A percentile compares a stretch with the other conserved stretches of the same genome.
These are phyloP conservation scores for Clarias platycephalus DNA, from an alignment of 2,797 vertebrate genomes.

Conservation along the genomic window DNA sequence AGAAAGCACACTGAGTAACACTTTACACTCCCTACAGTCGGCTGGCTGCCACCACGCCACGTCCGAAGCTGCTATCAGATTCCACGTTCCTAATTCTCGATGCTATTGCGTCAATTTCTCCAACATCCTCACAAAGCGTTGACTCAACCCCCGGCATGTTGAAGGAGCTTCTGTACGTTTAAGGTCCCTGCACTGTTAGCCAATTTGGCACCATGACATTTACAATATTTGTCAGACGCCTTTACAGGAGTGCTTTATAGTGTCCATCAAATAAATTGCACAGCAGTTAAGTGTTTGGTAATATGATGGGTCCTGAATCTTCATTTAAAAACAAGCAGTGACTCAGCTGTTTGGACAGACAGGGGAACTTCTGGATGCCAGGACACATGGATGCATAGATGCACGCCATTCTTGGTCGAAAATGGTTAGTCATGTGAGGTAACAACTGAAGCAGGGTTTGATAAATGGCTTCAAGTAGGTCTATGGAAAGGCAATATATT, in stretches of 20 bases:
- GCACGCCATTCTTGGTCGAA: background rate
- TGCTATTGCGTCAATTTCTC: slow-evolving; percentile 7
- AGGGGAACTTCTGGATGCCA: background rate
- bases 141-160: background rate
- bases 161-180: background rate
- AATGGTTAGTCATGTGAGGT: background rate
- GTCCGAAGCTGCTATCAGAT: background rate
- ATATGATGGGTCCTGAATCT: background rate
- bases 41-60: background rate
- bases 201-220: background rate
- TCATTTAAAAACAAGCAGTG: background rate
- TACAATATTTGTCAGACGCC: background rate
- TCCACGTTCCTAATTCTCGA: background rate
- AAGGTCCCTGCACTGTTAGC: background rate
- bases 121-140: background rate
- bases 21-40: background rate
- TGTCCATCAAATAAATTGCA: background rate
- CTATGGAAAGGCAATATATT: too few species aligned
- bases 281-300: background rate
- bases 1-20: slow-evolving; percentile 18
- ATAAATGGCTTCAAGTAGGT: background rate
- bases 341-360: background rate
- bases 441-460: background rate
- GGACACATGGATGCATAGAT: background rate
- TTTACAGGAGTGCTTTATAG: background rate